phyloP scores from a whole-genome alignment of 2,797 vertebrate genomes.

The Kryptopterus vitreolus region DNA sequence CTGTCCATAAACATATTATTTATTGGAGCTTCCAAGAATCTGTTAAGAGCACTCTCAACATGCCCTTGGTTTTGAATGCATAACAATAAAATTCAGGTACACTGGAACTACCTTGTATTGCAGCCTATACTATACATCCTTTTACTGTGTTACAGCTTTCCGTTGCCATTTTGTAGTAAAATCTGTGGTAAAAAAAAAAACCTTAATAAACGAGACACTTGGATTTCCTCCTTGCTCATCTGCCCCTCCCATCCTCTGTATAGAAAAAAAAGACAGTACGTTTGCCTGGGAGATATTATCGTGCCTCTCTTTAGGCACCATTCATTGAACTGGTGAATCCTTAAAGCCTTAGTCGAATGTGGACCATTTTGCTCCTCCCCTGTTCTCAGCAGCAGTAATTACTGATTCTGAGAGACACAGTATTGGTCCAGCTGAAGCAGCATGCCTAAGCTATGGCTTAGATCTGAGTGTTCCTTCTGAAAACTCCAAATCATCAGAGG shows the following conservation, averaged over 20 bases:
- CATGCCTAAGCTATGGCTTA: constrained; percentile 15
- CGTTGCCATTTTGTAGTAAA: constrained; percentile 22
- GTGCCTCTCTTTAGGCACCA: background rate
- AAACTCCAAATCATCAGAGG: constrained; percentile 17
- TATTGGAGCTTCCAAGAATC: no score
- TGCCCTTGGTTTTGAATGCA: background rate
- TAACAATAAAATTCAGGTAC: background rate
- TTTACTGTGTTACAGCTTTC: background rate
- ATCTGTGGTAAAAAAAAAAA: background rate
- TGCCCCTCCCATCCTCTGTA: constrained; percentile 37
- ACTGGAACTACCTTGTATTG: background rate
- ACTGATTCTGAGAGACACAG: constrained; percentile 49
- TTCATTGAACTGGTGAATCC: constrained; percentile 42
- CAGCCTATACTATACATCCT: background rate
- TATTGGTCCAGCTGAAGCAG: constrained; percentile 40
- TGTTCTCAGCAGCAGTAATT: constrained; percentile 45
- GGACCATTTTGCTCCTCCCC: constrained; percentile 22
- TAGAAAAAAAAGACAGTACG: constrained; percentile 42
- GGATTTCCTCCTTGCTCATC: constrained; percentile 39
- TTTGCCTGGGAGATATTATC: constrained; percentile 37
- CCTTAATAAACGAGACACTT: constrained; percentile 27
- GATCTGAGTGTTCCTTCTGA: constrained; percentile 26
- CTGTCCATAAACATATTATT: no score
- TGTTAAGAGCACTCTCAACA: no score
- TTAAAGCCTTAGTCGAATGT: constrained; percentile 44